These are phyloP conservation scores for Yponomeuta cagnagella DNA, from an alignment of 2,888 invertebrate genomes.

Conservation along the genomic window DNA sequence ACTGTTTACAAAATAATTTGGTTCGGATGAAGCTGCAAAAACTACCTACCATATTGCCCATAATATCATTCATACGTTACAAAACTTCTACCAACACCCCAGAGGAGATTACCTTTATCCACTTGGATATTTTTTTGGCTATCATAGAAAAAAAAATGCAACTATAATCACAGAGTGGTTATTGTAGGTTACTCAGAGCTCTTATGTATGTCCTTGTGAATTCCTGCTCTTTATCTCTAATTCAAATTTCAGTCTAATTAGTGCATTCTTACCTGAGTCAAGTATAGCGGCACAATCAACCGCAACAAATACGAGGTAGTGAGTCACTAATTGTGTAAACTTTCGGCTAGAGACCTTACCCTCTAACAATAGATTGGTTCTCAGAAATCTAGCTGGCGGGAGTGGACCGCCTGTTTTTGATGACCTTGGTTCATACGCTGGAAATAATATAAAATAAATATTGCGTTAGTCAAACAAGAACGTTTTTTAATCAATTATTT, in stretches of 20 bases:
- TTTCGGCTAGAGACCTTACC: slow-evolving; percentile 28
- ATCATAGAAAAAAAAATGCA: too few relatives aligned
- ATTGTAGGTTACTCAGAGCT: not conserved
- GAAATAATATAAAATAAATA: not conserved
- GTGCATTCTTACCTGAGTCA: slow-evolving; percentile 32
- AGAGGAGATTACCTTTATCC: too few relatives aligned
- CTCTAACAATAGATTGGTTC: slow-evolving; percentile 31
- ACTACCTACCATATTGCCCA: too few relatives aligned
- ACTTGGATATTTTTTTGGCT: too few relatives aligned
- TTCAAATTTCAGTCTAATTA: not conserved
- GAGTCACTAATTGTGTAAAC: slow-evolving; percentile 31
- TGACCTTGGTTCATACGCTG: slow-evolving; percentile 30
- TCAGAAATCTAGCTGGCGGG: slow-evolving; percentile 26
- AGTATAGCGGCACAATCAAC: slow-evolving; percentile 32
- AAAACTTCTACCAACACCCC: too few relatives aligned
- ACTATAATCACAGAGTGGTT: not conserved
- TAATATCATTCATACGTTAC: too few relatives aligned
- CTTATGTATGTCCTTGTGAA: not conserved
- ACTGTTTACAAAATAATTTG: too few relatives aligned
- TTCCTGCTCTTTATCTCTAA: not conserved
- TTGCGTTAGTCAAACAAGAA: too few relatives aligned
- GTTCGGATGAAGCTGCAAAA: too few relatives aligned
- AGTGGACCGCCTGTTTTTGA: slow-evolving; percentile 26
- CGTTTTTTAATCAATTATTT: too few relatives aligned
- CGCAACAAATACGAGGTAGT: slow-evolving; percentile 31